phyloP scores from a whole-genome alignment of 2,888 invertebrate species.

The Meteorus colon region DNA sequence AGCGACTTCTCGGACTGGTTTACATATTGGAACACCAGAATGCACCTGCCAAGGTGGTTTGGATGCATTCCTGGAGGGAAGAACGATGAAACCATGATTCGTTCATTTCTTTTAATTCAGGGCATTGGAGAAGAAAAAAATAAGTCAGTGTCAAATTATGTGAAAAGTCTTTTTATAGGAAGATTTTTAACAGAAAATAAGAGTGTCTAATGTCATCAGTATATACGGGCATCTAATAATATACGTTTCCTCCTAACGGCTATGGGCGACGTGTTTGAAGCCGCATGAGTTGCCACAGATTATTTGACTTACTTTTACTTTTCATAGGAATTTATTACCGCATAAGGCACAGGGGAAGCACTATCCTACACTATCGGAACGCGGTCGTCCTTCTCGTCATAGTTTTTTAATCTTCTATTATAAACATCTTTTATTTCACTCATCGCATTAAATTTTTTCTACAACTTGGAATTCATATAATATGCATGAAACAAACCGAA shows the following conservation, averaged over 20 bases:
- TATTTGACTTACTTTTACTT: conserved; percentile 67
- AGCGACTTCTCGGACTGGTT: conserved; percentile 12
- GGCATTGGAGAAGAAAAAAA: neutral
- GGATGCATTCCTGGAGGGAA: neutral
- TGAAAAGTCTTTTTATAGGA: neutral
- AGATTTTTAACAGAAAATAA: neutral
- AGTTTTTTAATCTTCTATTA: neutral
- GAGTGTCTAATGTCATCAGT: neutral
- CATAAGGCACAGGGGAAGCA: conserved; percentile 48
- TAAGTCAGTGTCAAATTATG: neutral
- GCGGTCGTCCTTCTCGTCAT: conserved; percentile 52
- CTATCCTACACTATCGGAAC: neutral
- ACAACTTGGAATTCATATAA: neutral
- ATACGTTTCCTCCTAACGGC: neutral
- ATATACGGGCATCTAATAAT: neutral
- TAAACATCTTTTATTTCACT: conserved; percentile 40
- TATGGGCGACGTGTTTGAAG: neutral
- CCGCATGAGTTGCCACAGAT: neutral
- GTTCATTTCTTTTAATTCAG: neutral
- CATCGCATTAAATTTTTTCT: neutral
- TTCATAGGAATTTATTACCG: conserved; percentile 61
- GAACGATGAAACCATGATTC: neutral
- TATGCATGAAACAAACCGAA: neutral
- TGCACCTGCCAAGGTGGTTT: conserved; percentile 20
- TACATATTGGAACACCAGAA: neutral